Percentiles rank a stretch among this genome's conserved stretches.
Conservation (phyloP, 1,140 invertebrate species). For the Brachionus manjavacas region DNA sequence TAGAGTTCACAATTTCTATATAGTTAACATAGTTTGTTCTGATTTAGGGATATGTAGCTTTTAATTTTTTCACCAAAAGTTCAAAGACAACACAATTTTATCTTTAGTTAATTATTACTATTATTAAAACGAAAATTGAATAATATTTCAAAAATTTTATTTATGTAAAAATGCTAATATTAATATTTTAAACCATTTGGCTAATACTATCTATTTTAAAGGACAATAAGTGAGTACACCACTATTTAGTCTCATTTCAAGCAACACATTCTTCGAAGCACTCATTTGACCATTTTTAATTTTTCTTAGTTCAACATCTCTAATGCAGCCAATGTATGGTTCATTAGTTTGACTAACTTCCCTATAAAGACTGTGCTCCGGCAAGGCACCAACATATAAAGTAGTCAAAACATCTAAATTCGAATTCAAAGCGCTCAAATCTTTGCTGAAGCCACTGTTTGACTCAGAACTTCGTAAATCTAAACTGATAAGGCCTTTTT, state of each 20-base stretch:
- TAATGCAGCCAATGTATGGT: constrained; percentile 32
- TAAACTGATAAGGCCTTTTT: neutral
- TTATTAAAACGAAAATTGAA: neutral
- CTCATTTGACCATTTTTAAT: neutral
- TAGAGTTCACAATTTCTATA: too few species aligned
- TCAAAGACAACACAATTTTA: too few species aligned
- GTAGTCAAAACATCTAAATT: neutral
- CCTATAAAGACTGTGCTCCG: neutral
- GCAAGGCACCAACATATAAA: constrained; percentile 20
- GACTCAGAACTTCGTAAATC: neutral
- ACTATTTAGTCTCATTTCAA: constrained; percentile 17
- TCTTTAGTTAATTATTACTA: too few species aligned
- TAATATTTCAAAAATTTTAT: neutral
- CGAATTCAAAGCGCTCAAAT: neutral
- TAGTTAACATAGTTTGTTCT: too few species aligned
- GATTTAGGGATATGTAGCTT: too few species aligned
- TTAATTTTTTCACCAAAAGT: too few species aligned
- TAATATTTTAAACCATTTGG: neutral
- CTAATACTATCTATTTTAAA: neutral
- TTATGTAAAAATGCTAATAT: neutral
- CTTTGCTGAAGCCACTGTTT: neutral
- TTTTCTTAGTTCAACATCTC: constrained; percentile 1
- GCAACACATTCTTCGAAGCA: neutral
- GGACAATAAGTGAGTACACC: constrained; percentile 34
- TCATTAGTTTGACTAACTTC: constrained; percentile 1